Percentiles rank a stretch among this genome's conserved stretches.
phyloP scores from a whole-genome alignment of 1,140 invertebrate species.

The Eurosta solidaginis region DNA sequence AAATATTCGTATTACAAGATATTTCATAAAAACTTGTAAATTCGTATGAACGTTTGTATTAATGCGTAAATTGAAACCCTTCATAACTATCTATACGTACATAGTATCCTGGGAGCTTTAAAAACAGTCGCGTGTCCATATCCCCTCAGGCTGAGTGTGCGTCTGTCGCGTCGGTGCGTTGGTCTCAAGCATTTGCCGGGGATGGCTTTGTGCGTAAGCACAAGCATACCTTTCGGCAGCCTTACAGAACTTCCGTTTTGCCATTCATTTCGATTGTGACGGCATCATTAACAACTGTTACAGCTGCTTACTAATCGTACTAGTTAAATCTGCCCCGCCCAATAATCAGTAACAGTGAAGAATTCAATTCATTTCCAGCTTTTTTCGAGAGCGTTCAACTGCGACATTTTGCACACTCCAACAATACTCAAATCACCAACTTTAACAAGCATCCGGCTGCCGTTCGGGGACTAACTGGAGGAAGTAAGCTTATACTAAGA shows the following conservation, averaged over 20 bases:
- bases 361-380: background rate
- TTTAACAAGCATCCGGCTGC: background rate
- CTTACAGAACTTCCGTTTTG: background rate
- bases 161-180: background rate
- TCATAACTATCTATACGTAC: too few relatives aligned
- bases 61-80: background rate
- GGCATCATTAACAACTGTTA: conserved; percentile 24
- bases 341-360: background rate
- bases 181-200: background rate
- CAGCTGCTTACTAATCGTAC: background rate
- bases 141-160: background rate
- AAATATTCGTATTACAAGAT: conserved; percentile 7
- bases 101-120: background rate
- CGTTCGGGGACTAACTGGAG: background rate
- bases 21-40: background rate
- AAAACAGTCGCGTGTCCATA: background rate
- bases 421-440: background rate
- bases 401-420: background rate
- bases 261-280: background rate
- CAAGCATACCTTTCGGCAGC: background rate
- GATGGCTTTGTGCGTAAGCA: too few relatives aligned
- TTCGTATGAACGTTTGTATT: background rate
- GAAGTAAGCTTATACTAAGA: background rate
- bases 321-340: conserved; percentile 10
- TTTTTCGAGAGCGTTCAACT: background rate